A percentile compares a stretch with the other conserved stretches of the same genome.
Conservation (phyloP, 1,140 invertebrate species). For the Hirudo medicinalis region DNA sequence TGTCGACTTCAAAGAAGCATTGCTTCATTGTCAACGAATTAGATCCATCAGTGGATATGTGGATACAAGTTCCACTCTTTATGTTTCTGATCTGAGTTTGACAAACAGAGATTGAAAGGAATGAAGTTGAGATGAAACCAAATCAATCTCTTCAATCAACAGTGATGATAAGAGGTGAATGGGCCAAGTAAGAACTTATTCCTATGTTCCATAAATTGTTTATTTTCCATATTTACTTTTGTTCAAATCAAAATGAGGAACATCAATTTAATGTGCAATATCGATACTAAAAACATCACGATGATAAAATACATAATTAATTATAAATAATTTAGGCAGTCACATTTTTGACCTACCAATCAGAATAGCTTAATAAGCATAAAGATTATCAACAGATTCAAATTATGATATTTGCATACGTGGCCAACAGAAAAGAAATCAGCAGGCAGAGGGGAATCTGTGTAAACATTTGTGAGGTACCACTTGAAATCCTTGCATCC, state of each 20-base stretch:
- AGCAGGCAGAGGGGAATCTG: conserved; percentile 47
- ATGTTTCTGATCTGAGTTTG: not conserved
- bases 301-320: too few relatives aligned
- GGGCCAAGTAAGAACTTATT: too few relatives aligned
- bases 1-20: not conserved
- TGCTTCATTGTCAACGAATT: not conserved
- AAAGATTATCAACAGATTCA: not conserved
- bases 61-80: not conserved
- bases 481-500: conserved; percentile 93
- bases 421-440: conserved; percentile 8
- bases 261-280: too few relatives aligned
- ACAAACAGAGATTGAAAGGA: too few relatives aligned
- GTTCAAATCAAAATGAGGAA: too few relatives aligned
- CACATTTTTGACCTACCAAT: too few relatives aligned
- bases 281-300: too few relatives aligned
- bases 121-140: too few relatives aligned
- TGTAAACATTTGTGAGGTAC: conserved; percentile 93
- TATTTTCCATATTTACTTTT: too few relatives aligned
- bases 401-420: not conserved
- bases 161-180: not conserved
- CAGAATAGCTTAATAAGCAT: not conserved
- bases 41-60: not conserved
- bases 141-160: too few relatives aligned
- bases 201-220: too few relatives aligned
- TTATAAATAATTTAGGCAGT: too few relatives aligned